Conservation (phyloP, 2,797 vertebrate genomes). For the Malacoraja senta region DNA sequence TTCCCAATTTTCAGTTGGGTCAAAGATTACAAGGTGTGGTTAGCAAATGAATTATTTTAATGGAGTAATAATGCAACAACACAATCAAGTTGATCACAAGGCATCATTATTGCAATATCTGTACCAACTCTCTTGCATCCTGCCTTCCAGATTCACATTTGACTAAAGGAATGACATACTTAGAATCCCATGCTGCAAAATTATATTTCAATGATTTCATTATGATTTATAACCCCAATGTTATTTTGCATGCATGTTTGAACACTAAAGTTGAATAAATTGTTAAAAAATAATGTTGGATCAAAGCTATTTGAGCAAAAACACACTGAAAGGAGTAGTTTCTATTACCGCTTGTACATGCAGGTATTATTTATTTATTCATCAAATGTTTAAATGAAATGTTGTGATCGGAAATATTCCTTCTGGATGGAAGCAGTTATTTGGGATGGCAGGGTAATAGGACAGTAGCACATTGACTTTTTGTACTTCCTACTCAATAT, state of each 20-base stretch:
- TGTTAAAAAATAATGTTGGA: background rate
- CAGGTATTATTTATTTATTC: background rate
- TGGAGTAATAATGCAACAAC: background rate
- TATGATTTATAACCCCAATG: background rate
- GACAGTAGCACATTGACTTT: too few species aligned
- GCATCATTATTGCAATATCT: background rate
- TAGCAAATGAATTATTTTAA: background rate
- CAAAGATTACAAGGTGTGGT: background rate
- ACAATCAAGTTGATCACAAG: background rate
- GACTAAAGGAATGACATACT: background rate
- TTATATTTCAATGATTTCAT: too few species aligned
- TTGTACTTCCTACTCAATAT: background rate
- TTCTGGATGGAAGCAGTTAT: background rate
- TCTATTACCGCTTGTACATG: background rate
- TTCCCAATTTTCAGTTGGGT: background rate
- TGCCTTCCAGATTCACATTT: background rate
- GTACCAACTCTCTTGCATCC: background rate
- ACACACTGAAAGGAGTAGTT: background rate
- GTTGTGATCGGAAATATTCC: background rate
- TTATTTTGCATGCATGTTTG: background rate
- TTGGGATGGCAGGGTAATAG: background rate
- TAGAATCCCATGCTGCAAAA: too few species aligned
- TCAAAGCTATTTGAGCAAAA: background rate
- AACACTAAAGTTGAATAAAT: background rate
- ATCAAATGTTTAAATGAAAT: background rate